A percentile compares a stretch with the other conserved stretches of the same genome.
These are phyloP conservation scores for Austrofundulus limnaeus DNA, from an alignment of 2,113 vertebrate genomes.

Conservation along the genomic window DNA sequence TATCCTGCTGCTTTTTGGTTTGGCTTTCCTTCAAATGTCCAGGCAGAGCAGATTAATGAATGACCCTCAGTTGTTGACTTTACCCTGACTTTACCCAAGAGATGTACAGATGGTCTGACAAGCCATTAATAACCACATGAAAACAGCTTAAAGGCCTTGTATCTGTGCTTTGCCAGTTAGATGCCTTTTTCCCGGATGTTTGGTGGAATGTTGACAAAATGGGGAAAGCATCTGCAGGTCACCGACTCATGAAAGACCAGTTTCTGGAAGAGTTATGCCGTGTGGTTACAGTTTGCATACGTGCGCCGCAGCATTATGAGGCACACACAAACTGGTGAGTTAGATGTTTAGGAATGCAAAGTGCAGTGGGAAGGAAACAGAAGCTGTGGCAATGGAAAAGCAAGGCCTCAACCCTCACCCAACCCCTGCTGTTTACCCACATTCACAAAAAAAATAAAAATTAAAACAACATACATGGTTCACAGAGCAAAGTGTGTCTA, in stretches of 20 bases:
- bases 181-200: conserved; percentile 53
- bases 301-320: conserved; percentile 28
- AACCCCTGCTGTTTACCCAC: conserved; percentile 34
- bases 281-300: conserved; percentile 15
- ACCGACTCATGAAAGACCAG: conserved; percentile 34
- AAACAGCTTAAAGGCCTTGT: conserved; percentile 52
- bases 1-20: conserved; percentile 36
- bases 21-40: conserved; percentile 36
- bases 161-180: conserved; percentile 41
- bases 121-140: conserved; percentile 63
- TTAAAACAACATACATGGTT: too few species aligned
- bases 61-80: conserved; percentile 72
- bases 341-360: conserved; percentile 66
- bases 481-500: not conserved
- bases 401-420: conserved; percentile 63
- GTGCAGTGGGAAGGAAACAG: conserved; percentile 64
- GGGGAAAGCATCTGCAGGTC: conserved; percentile 57
- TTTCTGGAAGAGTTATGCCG: not conserved
- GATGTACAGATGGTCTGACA: conserved; percentile 61
- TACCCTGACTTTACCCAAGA: conserved; percentile 64
- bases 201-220: conserved; percentile 44
- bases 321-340: conserved; percentile 58
- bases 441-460: conserved; percentile 18
- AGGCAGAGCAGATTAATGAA: conserved; percentile 65
- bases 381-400: conserved; percentile 43